Evolutionary conservation across 2,113 vertebrate species (phyloP), one percentile per base, ranked within the genome.

Genomic region (Chascanopsetta lugubris): DNA sequence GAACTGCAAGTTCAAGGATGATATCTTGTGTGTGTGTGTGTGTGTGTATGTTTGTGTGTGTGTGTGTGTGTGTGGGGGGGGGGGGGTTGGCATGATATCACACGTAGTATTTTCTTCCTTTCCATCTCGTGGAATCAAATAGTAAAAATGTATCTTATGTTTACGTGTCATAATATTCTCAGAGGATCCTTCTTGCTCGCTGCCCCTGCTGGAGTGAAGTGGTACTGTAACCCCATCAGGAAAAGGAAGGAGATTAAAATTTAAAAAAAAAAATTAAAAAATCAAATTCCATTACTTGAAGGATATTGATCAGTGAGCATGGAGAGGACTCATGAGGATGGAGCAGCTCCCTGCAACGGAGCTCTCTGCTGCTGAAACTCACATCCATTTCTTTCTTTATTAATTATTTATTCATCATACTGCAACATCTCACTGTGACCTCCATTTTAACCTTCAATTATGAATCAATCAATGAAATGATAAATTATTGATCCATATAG

Each of bases 281-380:
- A 61, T 81, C 63, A 61, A 79, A 61, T 81, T 59, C 61, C 49
- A 81, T 75, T 53, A 53, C 72, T 59, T 64, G 22, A 22, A 30
- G 25, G 46, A 56, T 66, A 83, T 77, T 80, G 85, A 83, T 77
- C 72, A 55, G 72, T 46, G 61, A 57, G 66, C 53, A 56, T 72
- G 69, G 61, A 68, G 70, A 70, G 61, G 47, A 54, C 54, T 75
- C 43, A 22, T 46, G 54, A 53, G 64, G 61, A 64, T 55, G 30
- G 38, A 64, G 6, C 30, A 15, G 30, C 69, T 57, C 63, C 61
- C 65, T 48, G 49, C 32, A 43, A 66, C 18, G 1, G n/a, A n/a
- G n/a, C n/a, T n/a, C n/a, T n/a, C n/a, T n/a, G n/a, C n/a, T n/a
- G n/a, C n/a, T 32, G 43, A 18, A 36, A 65, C 34, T 6, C 15